Conservation (phyloP, 2,888 invertebrate species). For the Cryptus armator region DNA sequence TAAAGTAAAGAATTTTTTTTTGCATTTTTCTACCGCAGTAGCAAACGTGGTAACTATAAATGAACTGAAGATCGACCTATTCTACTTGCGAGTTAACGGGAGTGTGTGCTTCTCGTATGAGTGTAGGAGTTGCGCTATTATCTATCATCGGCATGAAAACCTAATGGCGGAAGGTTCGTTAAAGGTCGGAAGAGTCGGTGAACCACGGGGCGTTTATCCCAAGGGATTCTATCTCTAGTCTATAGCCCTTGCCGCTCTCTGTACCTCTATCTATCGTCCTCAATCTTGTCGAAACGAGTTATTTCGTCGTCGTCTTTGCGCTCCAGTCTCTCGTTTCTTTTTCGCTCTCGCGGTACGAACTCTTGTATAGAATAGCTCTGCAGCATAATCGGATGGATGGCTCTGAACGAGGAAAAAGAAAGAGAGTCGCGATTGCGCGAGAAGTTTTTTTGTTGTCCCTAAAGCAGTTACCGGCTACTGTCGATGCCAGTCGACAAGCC, state of each 20-base stretch:
- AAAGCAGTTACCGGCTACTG: slow-evolving; percentile 1
- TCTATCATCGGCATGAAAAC: neutral
- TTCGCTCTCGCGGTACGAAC: neutral
- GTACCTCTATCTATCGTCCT: neutral
- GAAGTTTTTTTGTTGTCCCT: slow-evolving; percentile 19
- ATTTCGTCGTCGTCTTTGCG: neutral
- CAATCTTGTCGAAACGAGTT: slow-evolving; percentile 3
- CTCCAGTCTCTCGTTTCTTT: neutral
- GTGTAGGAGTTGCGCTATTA: neutral
- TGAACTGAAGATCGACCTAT: neutral
- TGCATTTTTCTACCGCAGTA: no score
- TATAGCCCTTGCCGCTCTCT: neutral
- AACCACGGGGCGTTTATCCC: neutral
- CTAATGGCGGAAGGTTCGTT: neutral
- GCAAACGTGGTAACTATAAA: neutral
- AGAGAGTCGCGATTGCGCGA: slow-evolving; percentile 1
- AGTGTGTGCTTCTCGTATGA: neutral
- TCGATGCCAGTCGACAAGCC: slow-evolving; percentile 9
- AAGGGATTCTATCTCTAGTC: neutral
- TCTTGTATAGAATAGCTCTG: neutral
- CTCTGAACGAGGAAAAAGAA: slow-evolving; percentile 16
- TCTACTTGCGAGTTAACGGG: neutral
- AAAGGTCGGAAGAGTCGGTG: slow-evolving; percentile 6
- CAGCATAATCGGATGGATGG: neutral
- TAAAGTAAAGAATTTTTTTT: no score